phyloP scores from a whole-genome alignment of 2,113 vertebrate genomes.

The Capra hircus region DNA sequence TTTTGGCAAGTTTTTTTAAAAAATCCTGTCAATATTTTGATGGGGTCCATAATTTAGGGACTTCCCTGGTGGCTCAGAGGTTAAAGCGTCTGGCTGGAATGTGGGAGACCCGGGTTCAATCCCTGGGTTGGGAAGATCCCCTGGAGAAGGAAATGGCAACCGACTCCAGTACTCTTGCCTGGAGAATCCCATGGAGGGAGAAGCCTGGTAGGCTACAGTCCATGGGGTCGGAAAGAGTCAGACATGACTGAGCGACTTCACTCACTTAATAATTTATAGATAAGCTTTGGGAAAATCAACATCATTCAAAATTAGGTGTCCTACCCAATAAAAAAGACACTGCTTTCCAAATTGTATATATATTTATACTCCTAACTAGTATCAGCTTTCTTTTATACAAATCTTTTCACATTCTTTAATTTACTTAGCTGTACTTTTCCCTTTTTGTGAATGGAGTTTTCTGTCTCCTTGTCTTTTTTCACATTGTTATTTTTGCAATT shows the following conservation, averaged over 20 bases:
- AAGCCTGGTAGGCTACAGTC: too few relatives aligned
- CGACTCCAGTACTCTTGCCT: too few relatives aligned
- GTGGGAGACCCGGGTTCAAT: fast-evolving
- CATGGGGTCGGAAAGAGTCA: too few relatives aligned
- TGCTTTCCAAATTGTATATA: neutral
- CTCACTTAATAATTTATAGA: neutral
- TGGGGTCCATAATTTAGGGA: neutral
- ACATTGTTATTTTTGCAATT: neutral
- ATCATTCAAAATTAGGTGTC: neutral
- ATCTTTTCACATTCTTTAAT: neutral
- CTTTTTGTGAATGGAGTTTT: neutral
- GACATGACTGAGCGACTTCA: too few relatives aligned
- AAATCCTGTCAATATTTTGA: neutral
- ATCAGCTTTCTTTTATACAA: neutral
- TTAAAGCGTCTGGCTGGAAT: too few relatives aligned
- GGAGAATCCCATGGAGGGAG: too few relatives aligned
- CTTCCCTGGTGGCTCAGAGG: too few relatives aligned
- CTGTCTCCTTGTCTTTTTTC: neutral
- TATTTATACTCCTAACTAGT: neutral
- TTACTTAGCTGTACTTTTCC: neutral
- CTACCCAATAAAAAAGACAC: neutral
- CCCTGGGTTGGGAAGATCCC: too few relatives aligned
- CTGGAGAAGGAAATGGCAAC: too few relatives aligned
- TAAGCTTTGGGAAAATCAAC: neutral
- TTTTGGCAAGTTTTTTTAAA: neutral